Evolutionary conservation across 2,113 vertebrate genomes (phyloP).

Genomic region (Sardina pilchardus): DNA sequence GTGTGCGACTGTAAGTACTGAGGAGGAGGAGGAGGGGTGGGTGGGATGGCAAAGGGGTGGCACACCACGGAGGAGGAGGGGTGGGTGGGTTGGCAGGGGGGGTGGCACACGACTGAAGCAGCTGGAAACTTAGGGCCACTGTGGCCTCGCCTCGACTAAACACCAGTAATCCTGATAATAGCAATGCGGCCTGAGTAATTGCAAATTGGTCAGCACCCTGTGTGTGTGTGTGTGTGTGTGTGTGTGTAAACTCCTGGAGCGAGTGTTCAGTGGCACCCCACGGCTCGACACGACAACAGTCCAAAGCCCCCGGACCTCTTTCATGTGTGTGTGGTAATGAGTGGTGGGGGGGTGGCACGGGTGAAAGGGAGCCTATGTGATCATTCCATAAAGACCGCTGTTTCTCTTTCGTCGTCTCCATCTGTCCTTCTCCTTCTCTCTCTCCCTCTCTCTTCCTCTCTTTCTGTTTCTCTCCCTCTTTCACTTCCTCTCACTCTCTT

Average conservation of each 20-base stretch:
- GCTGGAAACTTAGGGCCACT: not conserved
- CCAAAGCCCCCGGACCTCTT: slow-evolving; percentile 43
- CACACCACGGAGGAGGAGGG: not conserved
- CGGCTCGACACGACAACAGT: not conserved
- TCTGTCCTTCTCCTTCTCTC: not conserved
- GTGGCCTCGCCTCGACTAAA: not conserved
- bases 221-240: not conserved
- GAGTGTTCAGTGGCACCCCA: not conserved
- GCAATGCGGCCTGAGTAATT: not conserved
- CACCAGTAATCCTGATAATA: not conserved
- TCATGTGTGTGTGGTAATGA: slow-evolving; percentile 62
- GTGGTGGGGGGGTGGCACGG: not conserved
- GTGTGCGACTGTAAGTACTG: not conserved
- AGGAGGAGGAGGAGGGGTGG: not conserved
- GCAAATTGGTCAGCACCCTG: not conserved
- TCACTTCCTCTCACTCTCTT: not conserved
- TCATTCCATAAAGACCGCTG: slow-evolving; percentile 59
- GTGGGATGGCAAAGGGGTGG: not conserved
- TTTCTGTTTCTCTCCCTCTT: not conserved
- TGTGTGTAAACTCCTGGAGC: slow-evolving; percentile 22
- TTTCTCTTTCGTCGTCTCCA: not conserved
- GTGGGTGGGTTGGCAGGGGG: not conserved
- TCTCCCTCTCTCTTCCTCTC: not conserved
- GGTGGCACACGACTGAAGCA: not conserved
- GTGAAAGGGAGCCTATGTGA: slow-evolving; percentile 44